These are phyloP conservation scores for Apogon hyalosoma DNA, from an alignment of 2,797 vertebrate genomes.

Conservation along the genomic window DNA sequence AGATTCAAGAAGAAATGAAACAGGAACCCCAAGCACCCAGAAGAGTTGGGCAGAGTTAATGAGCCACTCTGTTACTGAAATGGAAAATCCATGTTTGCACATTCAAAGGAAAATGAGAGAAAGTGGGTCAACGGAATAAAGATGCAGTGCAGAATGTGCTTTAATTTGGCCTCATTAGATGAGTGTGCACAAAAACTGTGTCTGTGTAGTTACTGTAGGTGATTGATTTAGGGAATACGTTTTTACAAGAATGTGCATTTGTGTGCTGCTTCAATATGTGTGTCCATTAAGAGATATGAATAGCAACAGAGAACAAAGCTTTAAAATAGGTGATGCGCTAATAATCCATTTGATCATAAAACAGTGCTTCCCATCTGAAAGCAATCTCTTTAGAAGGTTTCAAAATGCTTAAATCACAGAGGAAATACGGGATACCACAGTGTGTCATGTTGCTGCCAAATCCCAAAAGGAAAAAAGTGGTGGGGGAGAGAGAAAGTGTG, in stretches of 20 bases:
- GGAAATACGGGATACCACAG: slow-evolving; percentile 25
- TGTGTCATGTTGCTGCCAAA: slow-evolving; percentile 29
- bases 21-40: slow-evolving; percentile 20
- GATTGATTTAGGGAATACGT: slow-evolving; percentile 33
- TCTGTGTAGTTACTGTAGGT: slow-evolving; percentile 29
- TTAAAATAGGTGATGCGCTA: slow-evolving; percentile 52
- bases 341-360: slow-evolving; percentile 69
- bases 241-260: slow-evolving; percentile 7
- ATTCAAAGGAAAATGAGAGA: slow-evolving; percentile 64
- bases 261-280: neutral
- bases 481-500: slow-evolving; percentile 4
- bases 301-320: slow-evolving; percentile 46
- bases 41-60: slow-evolving; percentile 58
- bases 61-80: slow-evolving; percentile 66
- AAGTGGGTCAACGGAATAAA: slow-evolving; percentile 73
- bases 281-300: slow-evolving; percentile 44
- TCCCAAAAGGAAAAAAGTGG: slow-evolving; percentile 34
- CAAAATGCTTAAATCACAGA: slow-evolving; percentile 29
- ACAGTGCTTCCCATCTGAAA: slow-evolving; percentile 63
- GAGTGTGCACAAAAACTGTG: slow-evolving; percentile 51
- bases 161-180: slow-evolving; percentile 67
- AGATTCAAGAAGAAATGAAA: slow-evolving; percentile 50
- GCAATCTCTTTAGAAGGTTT: slow-evolving; percentile 46
- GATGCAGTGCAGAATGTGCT: slow-evolving; percentile 44
- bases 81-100: slow-evolving; percentile 66